phyloP scores from a whole-genome alignment of 2,888 invertebrate species.

The Oxyteleia sp. region DNA sequence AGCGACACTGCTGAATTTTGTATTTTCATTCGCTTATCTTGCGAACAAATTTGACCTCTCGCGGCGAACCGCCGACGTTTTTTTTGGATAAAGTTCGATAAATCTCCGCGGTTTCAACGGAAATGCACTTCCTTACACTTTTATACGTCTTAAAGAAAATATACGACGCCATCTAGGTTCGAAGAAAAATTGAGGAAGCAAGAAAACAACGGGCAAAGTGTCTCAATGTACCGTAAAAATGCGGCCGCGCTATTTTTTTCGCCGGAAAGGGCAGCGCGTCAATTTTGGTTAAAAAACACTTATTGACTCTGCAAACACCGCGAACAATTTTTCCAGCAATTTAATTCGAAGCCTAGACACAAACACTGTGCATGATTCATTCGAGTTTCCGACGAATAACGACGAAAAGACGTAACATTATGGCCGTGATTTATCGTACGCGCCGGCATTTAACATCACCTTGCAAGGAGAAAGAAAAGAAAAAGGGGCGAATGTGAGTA shows the following conservation, averaged over 20 bases:
- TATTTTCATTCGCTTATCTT: conserved; percentile 13
- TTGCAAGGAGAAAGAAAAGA: conserved; percentile 14
- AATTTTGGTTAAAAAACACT: conserved; percentile 32
- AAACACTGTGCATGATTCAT: conserved; percentile 38
- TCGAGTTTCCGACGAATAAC: conserved; percentile 17
- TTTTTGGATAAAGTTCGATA: conserved; percentile 52
- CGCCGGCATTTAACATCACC: conserved; percentile 38
- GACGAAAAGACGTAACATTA: conserved; percentile 43
- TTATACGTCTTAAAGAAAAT: conserved; percentile 52
- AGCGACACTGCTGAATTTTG: background rate
- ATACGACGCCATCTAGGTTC: conserved; percentile 41
- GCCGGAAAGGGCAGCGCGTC: conserved; percentile 9
- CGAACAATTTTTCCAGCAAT: conserved; percentile 39
- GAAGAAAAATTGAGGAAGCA: conserved; percentile 47
- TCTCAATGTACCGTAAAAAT: conserved; percentile 7
- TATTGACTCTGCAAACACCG: conserved; percentile 48
- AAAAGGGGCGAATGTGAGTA: conserved; percentile 4
- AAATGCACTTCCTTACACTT: conserved; percentile 57
- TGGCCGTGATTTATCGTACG: conserved; percentile 17
- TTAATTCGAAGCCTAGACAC: conserved; percentile 34
- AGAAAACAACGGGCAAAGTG: conserved; percentile 40
- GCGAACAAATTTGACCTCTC: conserved; percentile 44
- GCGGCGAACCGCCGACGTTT: conserved; percentile 5
- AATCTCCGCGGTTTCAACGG: conserved; percentile 35
- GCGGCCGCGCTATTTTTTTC: conserved; percentile 1